Evolutionary conservation across 2,888 invertebrate species (phyloP), one percentile per base, ranked within the genome.

Genomic region (Dryocosmus kuriphilus): DNA sequence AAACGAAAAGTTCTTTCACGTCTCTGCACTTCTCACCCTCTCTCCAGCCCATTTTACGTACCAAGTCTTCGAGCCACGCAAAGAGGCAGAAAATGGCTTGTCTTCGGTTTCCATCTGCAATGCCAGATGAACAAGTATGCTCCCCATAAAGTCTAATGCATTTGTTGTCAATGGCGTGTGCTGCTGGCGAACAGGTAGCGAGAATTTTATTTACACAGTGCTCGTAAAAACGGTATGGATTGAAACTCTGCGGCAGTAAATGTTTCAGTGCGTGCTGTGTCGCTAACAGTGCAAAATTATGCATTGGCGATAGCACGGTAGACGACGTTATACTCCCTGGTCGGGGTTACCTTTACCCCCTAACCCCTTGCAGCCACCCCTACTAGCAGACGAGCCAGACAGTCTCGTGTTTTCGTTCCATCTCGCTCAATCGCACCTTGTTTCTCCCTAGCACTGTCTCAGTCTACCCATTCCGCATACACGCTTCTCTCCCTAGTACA

Each of bases 111-210:
- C 85, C 87, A 83, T 79, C 87, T 86, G 86, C 87, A 83, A 80
- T 83, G 81, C 77, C 82, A 79, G 83, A 77, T 76, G 41, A 77
- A 87, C 88, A 84, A 86, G 85, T 81, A 82, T 84, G 84, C 86
- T 83, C 86, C 85, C 85, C 87, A 85, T 89, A 90, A 89, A 90
- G 86, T 87, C 88, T 89, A 88, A 90, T 88, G 89, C 89, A 86
- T 88, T 88, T 87, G 88, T 86, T 86, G 86, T 84, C 86, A 86
- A 83, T 80, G 84, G 84, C 85, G 84, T 81, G 85, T 82, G 83
- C 84, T 65, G 24, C 67, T 60, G 75, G 78, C 30, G 35, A 62
- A 71, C 73, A 73, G 76, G 75, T 81, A 78, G 81, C 80, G 79
- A 77, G 83, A 85, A 89, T 90, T n/a, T n/a, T n/a, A n/a, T n/a